A percentile compares a stretch with the other conserved stretches of the same genome.
These are phyloP conservation scores for Calephelis nemesis DNA, from an alignment of 1,140 invertebrate genomes.

Conservation along the genomic window DNA sequence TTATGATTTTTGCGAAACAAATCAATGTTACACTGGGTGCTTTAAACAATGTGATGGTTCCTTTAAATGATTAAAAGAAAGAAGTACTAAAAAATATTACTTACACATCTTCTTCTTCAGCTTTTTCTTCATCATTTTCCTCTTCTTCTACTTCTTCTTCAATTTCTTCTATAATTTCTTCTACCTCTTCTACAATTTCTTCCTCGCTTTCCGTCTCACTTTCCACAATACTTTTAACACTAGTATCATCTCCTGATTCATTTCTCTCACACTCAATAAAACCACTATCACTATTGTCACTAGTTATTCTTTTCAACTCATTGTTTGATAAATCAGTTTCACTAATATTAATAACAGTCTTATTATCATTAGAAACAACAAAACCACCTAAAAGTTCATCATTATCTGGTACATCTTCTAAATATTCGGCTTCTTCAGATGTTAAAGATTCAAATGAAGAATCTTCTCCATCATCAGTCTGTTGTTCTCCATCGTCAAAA, in stretches of 20 bases:
- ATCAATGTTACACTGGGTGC: too few species aligned
- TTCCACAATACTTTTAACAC: conserved; percentile 50
- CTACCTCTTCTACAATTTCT: conserved; percentile 37
- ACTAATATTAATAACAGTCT: conserved; percentile 55
- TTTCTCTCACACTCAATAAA: conserved; percentile 64
- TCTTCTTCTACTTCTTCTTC: conserved; percentile 28
- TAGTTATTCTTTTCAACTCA: conserved; percentile 54
- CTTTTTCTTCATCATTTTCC: conserved; percentile 22
- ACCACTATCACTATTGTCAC: conserved; percentile 75
- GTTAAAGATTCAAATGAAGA: conserved; percentile 70
- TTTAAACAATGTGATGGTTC: too few species aligned
- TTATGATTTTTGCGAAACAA: too few species aligned
- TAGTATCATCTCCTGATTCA: conserved; percentile 53
- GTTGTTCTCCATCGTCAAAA: conserved; percentile 69
- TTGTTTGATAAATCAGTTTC: conserved; percentile 49
- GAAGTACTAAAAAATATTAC: background rate
- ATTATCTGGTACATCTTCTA: conserved; percentile 59
- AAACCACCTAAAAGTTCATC: conserved; percentile 54
- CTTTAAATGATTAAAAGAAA: too few species aligned
- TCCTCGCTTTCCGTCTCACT: conserved; percentile 51
- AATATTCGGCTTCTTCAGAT: conserved; percentile 61
- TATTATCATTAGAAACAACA: conserved; percentile 53
- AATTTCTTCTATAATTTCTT: conserved; percentile 45
- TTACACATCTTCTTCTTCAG: conserved; percentile 24
- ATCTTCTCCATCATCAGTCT: conserved; percentile 65